Conservation (phyloP, 23 tunicate species). For the Trididemnum nubilum region DNA sequence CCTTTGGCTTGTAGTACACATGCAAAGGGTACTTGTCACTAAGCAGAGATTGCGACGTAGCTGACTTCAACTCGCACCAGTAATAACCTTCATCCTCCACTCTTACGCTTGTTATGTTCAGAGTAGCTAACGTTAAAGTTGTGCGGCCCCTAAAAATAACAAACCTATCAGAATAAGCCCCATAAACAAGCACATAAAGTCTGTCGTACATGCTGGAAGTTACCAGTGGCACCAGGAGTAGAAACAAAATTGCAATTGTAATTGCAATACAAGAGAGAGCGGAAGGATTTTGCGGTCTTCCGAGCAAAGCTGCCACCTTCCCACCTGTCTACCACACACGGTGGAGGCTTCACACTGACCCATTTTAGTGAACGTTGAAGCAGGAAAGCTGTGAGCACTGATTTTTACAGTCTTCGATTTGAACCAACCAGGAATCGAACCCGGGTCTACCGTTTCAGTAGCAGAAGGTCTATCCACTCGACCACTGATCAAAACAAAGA, state of each 20-base stretch:
- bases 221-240: not conserved
- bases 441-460: not conserved
- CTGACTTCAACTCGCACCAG: conserved; percentile 71
- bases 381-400: not conserved
- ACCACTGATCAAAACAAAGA: too few species aligned
- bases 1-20: conserved; percentile 61
- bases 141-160: conserved; percentile 50
- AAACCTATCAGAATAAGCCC: not conserved
- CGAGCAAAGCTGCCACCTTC: too few species aligned
- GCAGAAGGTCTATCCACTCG: not conserved
- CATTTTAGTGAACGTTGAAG: too few species aligned
- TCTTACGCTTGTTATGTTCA: conserved; percentile 43
- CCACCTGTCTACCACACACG: too few species aligned
- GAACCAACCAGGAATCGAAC: not conserved
- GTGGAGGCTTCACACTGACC: too few species aligned
- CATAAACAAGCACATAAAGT: too few species aligned
- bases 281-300: too few species aligned
- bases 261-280: too few species aligned
- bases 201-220: too few species aligned
- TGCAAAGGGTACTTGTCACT: conserved; percentile 66
- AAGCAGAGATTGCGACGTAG: conserved; percentile 16
- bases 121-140: conserved; percentile 9
- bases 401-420: not conserved
- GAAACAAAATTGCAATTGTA: not conserved
- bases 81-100: conserved; percentile 71